phyloP scores from a whole-genome alignment of 2,797 vertebrate species.

The Platalea minor region DNA sequence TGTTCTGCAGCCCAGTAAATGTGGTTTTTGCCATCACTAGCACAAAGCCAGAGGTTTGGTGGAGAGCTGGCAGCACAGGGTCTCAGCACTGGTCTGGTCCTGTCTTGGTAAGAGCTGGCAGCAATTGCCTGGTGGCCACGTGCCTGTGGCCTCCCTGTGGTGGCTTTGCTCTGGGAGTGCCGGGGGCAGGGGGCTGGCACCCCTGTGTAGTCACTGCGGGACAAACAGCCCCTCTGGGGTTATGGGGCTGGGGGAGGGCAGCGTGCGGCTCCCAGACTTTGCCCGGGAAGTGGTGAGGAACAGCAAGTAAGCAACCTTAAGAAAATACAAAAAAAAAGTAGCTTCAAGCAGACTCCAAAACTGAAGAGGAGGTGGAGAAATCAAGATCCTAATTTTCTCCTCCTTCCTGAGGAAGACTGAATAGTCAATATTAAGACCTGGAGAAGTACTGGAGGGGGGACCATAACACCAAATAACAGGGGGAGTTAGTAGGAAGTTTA shows the following conservation, averaged over 20 bases:
- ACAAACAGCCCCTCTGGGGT: neutral
- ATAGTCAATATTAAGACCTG: neutral
- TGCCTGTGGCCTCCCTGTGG: neutral
- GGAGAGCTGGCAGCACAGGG: neutral
- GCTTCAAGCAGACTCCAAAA: neutral
- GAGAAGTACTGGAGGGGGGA: neutral
- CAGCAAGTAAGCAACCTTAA: neutral
- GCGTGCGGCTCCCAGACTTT: rapidly evolving
- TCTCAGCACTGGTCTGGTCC: rapidly evolving
- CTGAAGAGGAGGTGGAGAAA: neutral
- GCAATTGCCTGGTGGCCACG: neutral
- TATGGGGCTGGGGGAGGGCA: rapidly evolving
- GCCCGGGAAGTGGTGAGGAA: neutral
- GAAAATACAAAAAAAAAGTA: neutral
- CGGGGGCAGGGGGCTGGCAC: rapidly evolving
- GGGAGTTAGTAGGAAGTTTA: neutral
- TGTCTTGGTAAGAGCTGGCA: rapidly evolving
- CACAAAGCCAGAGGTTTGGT: neutral
- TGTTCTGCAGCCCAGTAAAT: neutral
- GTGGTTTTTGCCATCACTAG: rapidly evolving
- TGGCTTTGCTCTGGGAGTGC: neutral
- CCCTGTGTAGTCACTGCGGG: rapidly evolving
- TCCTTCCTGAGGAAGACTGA: neutral
- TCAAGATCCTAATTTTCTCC: neutral
- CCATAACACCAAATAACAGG: rapidly evolving